Conservation (phyloP, 2,888 invertebrate genomes). For the Sesia apiformis region DNA sequence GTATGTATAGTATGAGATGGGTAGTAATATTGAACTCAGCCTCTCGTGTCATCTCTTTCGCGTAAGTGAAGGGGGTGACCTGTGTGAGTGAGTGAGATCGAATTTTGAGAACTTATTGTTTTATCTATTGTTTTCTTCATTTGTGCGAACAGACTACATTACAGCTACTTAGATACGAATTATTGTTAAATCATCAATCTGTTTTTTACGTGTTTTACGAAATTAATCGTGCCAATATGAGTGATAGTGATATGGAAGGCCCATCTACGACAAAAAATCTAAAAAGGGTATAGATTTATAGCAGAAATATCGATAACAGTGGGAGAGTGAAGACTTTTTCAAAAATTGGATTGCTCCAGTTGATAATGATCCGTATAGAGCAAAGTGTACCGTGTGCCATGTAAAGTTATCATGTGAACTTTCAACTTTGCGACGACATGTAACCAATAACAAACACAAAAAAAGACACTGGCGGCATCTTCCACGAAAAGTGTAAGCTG, state of each 20-base stretch:
- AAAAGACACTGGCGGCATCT: not conserved
- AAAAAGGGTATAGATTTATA: slow-evolving; percentile 5
- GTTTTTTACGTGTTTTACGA: not conserved
- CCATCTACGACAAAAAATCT: slow-evolving; percentile 4
- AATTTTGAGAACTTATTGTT: too few species aligned
- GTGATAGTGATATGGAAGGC: slow-evolving; percentile 3
- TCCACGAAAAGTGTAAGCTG: not conserved
- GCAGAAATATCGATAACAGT: slow-evolving; percentile 7
- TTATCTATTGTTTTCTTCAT: too few species aligned
- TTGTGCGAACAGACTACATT: too few species aligned
- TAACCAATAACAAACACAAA: not conserved
- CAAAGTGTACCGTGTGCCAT: slow-evolving; percentile 4
- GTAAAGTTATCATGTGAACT: slow-evolving; percentile 4
- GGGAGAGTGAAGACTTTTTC: slow-evolving; percentile 7
- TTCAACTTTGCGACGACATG: slow-evolving; percentile 5
- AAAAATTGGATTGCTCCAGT: slow-evolving; percentile 8
- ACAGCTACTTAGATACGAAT: not conserved
- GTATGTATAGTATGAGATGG: too few species aligned
- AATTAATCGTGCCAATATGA: not conserved
- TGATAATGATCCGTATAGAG: slow-evolving; percentile 5
- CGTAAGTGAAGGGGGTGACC: not conserved
- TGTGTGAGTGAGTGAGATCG: not conserved
- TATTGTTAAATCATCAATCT: not conserved
- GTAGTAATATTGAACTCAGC: not conserved
- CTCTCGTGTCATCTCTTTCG: too few species aligned